Conservation (phyloP, 2,113 vertebrate species). For the Sinocyclocheilus maitianheensis region DNA sequence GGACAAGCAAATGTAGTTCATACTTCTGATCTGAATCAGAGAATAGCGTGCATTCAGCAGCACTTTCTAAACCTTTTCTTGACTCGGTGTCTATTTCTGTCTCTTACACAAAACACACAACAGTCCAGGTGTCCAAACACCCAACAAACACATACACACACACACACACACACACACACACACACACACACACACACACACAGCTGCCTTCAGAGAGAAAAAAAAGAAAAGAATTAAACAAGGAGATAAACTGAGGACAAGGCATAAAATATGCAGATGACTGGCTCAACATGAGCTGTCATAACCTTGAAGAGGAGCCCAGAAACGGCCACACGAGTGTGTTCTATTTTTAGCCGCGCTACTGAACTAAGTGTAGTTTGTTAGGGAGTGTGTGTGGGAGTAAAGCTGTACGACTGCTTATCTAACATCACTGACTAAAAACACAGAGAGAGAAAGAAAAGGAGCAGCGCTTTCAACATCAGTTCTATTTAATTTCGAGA, state of each 20-base stretch:
- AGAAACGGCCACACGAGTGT: slow-evolving; percentile 64
- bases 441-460: slow-evolving; percentile 14
- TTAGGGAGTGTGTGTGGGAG: slow-evolving; percentile 51
- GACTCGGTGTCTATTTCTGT: not conserved
- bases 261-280: slow-evolving; percentile 35
- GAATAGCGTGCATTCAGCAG: not conserved
- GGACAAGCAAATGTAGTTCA: not conserved
- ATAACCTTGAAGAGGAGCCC: slow-evolving; percentile 68
- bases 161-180: slow-evolving; percentile 33
- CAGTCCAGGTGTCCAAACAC: slow-evolving; percentile 54
- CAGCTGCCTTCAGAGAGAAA: not conserved
- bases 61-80: not conserved
- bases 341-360: slow-evolving; percentile 8
- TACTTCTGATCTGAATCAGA: not conserved
- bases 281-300: slow-evolving; percentile 76
- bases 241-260: not conserved
- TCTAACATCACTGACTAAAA: slow-evolving; percentile 29
- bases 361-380: slow-evolving; percentile 16
- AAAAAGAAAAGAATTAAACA: not conserved
- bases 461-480: not conserved
- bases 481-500: not conserved
- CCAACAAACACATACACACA: slow-evolving; percentile 22
- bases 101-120: not conserved
- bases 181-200: slow-evolving; percentile 9
- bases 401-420: slow-evolving; percentile 45